Base-by-base conservation (phyloP, 2,888 invertebrate genomes). In the Eremobia ochroleuca region DNA sequence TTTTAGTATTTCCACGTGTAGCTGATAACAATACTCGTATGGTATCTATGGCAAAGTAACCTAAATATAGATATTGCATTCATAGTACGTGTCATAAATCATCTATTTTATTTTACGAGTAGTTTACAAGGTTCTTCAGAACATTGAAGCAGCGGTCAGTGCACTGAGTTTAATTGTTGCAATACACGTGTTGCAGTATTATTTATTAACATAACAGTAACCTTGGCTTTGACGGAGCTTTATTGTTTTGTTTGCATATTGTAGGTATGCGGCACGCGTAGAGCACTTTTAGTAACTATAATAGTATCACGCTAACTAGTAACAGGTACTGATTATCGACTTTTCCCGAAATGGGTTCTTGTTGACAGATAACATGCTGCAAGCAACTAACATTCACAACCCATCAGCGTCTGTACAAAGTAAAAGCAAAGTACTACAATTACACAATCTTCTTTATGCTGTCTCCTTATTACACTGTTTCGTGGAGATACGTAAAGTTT, bases 351-450 rank as follows among this genome's bases (percentile, higher is more conserved):
- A 66, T 31, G 18, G 9, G 25, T n/a, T 55, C 13, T 55, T 28
- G n/a, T 40, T 28, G 11, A 6, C 28, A 28, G 11, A 28, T 9
- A 43, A 21, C 9, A 28, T 28, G 21, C 28, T 37, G n/a, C 40
- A 28, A 40, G n/a, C n/a, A 9, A 28, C 21, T 59, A 28, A 59
- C 18, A 28, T 55, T n/a, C 13, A n/a, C 55, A 55, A n/a, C 28
- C 69, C 59, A 43, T 66, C 40, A 66, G 37, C n/a, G 40, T 59
- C 68, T 65, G 71, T 46, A 55, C 61, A 58, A 66, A 81, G 49
- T 77, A 62, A 31, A 55, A 75, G 25, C 31, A 31, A 75, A 81
- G 43, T 77, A 67, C 73, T 55, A 37, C 62, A 72, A 62, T 68
- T 43, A 68, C n/a, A 61, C 46, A 37, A 70, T 70, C 31, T 77